phyloP scores from a whole-genome alignment of 2,888 invertebrate species.

The Pecten maximus region DNA sequence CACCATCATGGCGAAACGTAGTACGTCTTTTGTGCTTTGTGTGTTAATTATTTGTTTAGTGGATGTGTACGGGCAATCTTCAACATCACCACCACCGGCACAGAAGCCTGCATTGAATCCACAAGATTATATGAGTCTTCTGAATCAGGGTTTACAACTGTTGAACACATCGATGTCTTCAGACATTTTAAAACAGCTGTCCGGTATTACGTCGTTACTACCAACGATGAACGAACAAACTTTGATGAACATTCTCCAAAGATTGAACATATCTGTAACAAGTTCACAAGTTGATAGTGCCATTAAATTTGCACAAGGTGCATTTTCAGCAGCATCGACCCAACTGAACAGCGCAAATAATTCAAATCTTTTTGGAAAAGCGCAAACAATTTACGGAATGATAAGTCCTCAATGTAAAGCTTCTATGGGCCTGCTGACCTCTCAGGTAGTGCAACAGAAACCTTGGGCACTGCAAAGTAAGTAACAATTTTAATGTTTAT shows the following conservation, averaged over 20 bases:
- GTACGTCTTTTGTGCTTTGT: not conserved
- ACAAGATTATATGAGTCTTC: not conserved
- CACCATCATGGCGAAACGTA: not conserved
- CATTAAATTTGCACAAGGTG: not conserved
- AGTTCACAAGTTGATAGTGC: not conserved
- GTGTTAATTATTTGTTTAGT: not conserved
- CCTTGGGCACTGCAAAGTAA: not conserved
- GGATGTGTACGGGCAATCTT: not conserved
- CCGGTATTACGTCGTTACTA: not conserved
- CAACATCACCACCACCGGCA: not conserved
- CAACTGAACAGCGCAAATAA: not conserved
- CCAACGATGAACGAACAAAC: not conserved
- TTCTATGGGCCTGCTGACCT: not conserved
- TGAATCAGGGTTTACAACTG: not conserved
- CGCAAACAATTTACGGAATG: not conserved
- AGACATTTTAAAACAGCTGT: not conserved
- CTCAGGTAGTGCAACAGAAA: not conserved
- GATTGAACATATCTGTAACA: not conserved
- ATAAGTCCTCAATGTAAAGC: not conserved
- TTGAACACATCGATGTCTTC: not conserved
- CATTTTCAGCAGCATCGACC: not conserved
- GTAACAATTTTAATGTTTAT: too few species aligned
- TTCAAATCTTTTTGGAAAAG: not conserved
- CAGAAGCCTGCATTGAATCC: not conserved
- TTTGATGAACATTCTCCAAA: not conserved